A percentile compares a stretch with the other conserved stretches of the same genome.
Evolutionary conservation across 2,113 vertebrate genomes (phyloP).

Genomic region (Sclerurus mexicanus): DNA sequence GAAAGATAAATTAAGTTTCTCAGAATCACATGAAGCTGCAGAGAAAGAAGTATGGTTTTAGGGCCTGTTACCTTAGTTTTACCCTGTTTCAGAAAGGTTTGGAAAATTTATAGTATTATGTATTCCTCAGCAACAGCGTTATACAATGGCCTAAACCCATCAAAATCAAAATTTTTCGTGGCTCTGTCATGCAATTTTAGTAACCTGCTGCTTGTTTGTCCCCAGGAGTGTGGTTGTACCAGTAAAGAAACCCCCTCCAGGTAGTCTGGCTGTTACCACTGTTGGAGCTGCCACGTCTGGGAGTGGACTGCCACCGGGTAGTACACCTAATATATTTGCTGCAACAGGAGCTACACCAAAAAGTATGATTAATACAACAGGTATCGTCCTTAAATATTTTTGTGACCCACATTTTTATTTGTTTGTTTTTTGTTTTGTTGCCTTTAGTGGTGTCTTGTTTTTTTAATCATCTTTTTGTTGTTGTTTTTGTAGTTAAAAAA

Average conservation of each 20-base stretch:
- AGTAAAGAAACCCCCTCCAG: conserved; percentile 89
- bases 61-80: neutral
- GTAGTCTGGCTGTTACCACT: conserved; percentile 85
- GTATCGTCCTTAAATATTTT: conserved; percentile 81
- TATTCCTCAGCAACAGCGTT: accelerated
- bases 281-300: conserved; percentile 83
- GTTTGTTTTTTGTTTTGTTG: conserved; percentile 46
- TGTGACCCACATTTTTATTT: conserved; percentile 70
- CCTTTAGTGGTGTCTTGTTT: conserved; percentile 19
- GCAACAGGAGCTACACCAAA: conserved; percentile 89
- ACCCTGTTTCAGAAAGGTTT: neutral
- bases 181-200: neutral
- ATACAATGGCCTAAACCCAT: neutral
- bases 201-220: neutral
- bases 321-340: conserved; percentile 90
- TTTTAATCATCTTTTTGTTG: neutral
- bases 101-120: neutral
- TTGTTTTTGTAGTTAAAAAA: neutral
- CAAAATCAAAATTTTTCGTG: neutral
- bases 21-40: neutral
- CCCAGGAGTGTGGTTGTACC: conserved; percentile 92
- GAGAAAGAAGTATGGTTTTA: neutral
- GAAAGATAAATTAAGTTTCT: neutral
- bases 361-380: conserved; percentile 99
- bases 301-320: conserved; percentile 79